phyloP scores from a whole-genome alignment of 2,888 invertebrate genomes.

The Polyploca ridens region DNA sequence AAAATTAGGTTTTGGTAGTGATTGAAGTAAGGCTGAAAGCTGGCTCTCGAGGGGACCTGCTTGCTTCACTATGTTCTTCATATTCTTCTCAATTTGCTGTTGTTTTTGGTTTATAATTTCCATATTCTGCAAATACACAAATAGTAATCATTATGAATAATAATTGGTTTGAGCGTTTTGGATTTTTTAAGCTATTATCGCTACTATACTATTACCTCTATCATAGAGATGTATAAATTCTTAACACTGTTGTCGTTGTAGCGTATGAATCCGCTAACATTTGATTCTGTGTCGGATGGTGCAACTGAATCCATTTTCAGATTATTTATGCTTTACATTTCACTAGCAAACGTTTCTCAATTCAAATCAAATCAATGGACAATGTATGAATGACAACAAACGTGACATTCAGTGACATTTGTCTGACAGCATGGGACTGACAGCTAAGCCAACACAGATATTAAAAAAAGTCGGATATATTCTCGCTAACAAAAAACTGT shows the following conservation, averaged over 20 bases:
- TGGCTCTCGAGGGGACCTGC: conserved; percentile 72
- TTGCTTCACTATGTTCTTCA: conserved; percentile 58
- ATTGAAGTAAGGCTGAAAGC: conserved; percentile 58
- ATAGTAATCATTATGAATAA: conserved; percentile 2
- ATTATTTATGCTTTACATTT: background rate
- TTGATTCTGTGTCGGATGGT: conserved; percentile 74
- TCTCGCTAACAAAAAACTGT: no score
- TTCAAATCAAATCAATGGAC: background rate
- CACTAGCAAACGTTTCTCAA: background rate
- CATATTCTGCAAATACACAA: conserved; percentile 63
- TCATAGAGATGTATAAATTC: conserved; percentile 65
- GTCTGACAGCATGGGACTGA: no score
- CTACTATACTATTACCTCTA: conserved; percentile 50
- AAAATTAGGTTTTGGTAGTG: conserved; percentile 62
- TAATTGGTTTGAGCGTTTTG: background rate
- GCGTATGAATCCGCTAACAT: conserved; percentile 75
- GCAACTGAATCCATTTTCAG: conserved; percentile 62
- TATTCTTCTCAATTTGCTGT: conserved; percentile 69
- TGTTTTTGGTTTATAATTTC: conserved; percentile 73
- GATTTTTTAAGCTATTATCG: no score
- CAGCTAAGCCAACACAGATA: no score
- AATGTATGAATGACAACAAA: no score
- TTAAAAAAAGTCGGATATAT: no score
- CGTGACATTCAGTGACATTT: no score
- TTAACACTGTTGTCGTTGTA: conserved; percentile 69